Evolutionary conservation across 2,888 invertebrate genomes (phyloP).

Genomic region (Gortyna flavago): DNA sequence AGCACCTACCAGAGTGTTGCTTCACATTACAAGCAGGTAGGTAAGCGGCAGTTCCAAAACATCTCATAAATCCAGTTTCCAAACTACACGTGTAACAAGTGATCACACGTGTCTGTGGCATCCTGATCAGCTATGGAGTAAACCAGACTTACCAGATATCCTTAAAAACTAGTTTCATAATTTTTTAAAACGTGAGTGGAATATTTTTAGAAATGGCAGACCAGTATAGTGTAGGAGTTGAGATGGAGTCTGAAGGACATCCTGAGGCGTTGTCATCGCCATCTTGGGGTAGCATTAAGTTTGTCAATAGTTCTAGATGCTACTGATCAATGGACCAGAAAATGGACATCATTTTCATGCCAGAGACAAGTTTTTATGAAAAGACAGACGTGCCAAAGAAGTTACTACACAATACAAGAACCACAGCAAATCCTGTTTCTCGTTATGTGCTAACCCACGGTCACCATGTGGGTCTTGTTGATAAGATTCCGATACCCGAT

Average conservation of each 20-base stretch:
- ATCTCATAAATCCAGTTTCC: neutral
- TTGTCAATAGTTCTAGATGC: neutral
- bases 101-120: neutral
- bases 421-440: neutral
- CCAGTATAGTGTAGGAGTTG: neutral
- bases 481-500: neutral
- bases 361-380: neutral
- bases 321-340: neutral
- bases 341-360: neutral
- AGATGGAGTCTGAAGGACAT: neutral
- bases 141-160: neutral
- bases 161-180: conserved; percentile 3
- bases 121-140: neutral
- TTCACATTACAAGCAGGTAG: neutral
- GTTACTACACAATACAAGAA: neutral
- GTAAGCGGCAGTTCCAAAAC: neutral
- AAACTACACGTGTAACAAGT: neutral
- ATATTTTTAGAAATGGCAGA: neutral
- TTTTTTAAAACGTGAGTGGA: neutral
- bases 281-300: neutral
- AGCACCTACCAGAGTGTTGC: no score
- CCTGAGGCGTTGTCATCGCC: neutral
- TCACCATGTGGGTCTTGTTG: neutral
- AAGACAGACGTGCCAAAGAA: neutral
- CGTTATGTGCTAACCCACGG: no score